phyloP scores from a whole-genome alignment of 37 sponge, comb jelly and placozoan species.

The Mnemiopsis leidyi region DNA sequence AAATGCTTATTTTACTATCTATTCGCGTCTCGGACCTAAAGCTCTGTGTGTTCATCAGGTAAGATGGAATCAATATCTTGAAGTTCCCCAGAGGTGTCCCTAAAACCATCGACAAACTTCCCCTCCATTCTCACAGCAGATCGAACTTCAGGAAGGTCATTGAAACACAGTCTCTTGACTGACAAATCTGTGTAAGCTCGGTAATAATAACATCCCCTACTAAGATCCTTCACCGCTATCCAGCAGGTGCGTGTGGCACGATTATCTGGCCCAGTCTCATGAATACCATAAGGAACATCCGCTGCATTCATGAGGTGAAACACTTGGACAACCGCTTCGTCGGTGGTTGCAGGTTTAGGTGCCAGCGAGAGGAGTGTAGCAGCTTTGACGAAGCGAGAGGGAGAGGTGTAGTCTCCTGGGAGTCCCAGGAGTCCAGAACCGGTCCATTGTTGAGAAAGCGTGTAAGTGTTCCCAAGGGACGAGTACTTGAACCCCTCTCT shows the following conservation, averaged over 20 bases:
- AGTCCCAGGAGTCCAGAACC: background rate
- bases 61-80: background rate
- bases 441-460: background rate
- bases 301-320: background rate
- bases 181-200: background rate
- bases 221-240: background rate
- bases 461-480: background rate
- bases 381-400: slow-evolving; percentile 4
- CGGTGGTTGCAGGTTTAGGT: background rate
- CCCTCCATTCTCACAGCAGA: background rate
- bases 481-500: background rate
- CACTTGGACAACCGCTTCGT: background rate
- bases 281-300: background rate
- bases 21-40: too few relatives aligned
- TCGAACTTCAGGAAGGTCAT: background rate
- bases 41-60: background rate
- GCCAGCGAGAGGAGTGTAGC: background rate
- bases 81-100: background rate
- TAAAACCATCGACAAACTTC: background rate
- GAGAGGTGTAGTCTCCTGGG: slow-evolving; percentile 14
- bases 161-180: background rate
- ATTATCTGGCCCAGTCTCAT: background rate
- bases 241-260: background rate
- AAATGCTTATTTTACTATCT: too few relatives aligned
- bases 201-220: background rate